Evolutionary conservation across 2,113 vertebrate species (phyloP).

Genomic region (Brachypteracias leptosomus): DNA sequence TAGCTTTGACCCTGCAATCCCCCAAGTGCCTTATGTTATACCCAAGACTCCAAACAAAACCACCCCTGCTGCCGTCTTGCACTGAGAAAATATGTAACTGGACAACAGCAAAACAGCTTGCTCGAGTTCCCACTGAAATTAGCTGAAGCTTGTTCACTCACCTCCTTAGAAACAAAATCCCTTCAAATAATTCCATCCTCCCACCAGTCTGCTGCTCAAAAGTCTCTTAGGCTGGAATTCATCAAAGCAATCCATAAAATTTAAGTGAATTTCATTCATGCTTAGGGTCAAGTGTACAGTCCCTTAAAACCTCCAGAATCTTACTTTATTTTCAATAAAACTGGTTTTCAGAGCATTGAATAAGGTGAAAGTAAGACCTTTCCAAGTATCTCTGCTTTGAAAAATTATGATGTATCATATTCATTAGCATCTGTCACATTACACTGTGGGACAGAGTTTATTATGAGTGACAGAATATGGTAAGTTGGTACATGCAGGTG

Average conservation of each 20-base stretch:
- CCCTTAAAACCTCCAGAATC: neutral
- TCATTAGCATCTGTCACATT: conserved; percentile 60
- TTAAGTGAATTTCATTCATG: neutral
- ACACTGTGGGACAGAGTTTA: neutral
- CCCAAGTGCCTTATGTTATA: neutral
- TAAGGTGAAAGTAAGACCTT: neutral
- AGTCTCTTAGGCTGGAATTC: neutral
- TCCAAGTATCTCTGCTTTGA: neutral
- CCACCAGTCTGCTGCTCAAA: conserved; percentile 23
- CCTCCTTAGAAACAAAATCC: neutral
- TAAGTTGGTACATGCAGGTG: conserved; percentile 56
- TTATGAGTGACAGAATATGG: conserved; percentile 33
- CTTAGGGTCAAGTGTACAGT: neutral
- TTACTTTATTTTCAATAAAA: neutral
- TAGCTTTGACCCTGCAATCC: neutral
- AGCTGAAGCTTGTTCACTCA: neutral
- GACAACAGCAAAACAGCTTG: neutral
- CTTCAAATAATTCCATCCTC: conserved; percentile 26
- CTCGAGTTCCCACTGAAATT: neutral
- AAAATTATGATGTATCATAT: neutral
- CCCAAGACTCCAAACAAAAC: neutral
- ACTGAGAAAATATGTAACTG: neutral
- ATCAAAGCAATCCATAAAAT: neutral
- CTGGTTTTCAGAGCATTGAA: neutral
- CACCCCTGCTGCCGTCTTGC: neutral